A percentile compares a stretch with the other conserved stretches of the same genome.
Conservation (phyloP, 2,888 invertebrate species). For the Norana najaformis region DNA sequence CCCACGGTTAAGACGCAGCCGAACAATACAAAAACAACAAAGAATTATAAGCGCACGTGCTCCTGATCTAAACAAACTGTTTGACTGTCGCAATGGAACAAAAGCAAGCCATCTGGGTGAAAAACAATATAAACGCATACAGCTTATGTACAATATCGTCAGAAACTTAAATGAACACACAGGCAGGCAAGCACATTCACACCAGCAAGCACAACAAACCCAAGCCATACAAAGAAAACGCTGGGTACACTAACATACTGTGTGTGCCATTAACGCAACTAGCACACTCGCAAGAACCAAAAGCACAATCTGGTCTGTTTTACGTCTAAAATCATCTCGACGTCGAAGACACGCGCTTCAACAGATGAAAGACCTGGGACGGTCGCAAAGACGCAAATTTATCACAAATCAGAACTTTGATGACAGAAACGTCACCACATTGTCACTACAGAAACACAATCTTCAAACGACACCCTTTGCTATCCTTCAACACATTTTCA, state of each 20-base stretch:
- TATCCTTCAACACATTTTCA: neutral
- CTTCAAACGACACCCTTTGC: neutral
- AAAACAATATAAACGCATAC: neutral
- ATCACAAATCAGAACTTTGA: slow-evolving; percentile 6
- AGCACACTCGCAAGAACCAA: neutral
- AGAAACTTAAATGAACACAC: neutral
- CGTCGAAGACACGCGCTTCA: neutral
- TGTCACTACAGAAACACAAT: neutral
- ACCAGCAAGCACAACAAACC: neutral
- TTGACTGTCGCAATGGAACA: neutral
- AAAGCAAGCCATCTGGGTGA: neutral
- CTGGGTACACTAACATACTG: neutral
- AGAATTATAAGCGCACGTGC: neutral
- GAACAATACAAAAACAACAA: neutral
- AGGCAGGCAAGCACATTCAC: neutral
- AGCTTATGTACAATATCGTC: neutral
- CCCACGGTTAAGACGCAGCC: neutral
- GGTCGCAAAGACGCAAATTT: neutral
- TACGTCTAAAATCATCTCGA: slow-evolving; percentile 5
- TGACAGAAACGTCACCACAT: neutral
- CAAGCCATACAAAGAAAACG: neutral
- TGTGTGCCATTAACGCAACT: neutral
- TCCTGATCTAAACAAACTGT: neutral
- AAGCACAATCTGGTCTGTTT: neutral
- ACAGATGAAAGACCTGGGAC: neutral